Base-by-base conservation (phyloP, 2,113 vertebrate species). In the Campylomormyrus tamandua region DNA sequence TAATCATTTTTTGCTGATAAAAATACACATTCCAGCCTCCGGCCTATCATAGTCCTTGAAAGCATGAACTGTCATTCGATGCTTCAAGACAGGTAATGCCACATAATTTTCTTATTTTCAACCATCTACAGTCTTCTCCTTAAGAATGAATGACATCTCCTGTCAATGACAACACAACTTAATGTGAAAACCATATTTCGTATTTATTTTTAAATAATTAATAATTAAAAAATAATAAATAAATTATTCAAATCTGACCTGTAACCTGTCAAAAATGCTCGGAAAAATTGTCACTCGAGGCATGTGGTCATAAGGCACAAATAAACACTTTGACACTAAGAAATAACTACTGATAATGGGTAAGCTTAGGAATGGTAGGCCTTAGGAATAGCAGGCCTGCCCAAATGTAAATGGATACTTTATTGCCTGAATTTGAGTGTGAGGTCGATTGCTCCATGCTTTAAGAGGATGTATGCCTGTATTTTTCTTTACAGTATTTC, bases 1-100 rank as follows among this genome's bases (percentile, higher is more conserved):
- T 70, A 42, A 90, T 90, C 84, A 74, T 90, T 90, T 31, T 90
- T 56, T 88, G 39, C 46, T 80, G 84, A 70, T 83, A 90, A 27
- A 62, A 87, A 90, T 48, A 90, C 84, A 88, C 24, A 88, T 42
- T n/a, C 52, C 66, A 42, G 62, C 90, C 90, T 80, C 27, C 35
- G 48, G 90, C 50, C 84, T 87, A 31, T 15, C 24, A 87, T 27
- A 80, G 86, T 53, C 86, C 86, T 90, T 88, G 85, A 90, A 66
- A 88, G 77, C 66, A 77, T 52, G 53, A 87, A 52, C 56, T 74
- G 53, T 50, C n/a, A 24, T 56, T 80, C 8, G 31, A 53, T 27
- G 85, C 58, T 80, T 53, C 66, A 56, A 87, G 85, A 80, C 66
- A 87, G 2, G 27, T n/a, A 17, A 48, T 48, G 9, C 62, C 62